Conservation (phyloP, 2,797 vertebrate species). For the Rhynchonycteris naso region DNA sequence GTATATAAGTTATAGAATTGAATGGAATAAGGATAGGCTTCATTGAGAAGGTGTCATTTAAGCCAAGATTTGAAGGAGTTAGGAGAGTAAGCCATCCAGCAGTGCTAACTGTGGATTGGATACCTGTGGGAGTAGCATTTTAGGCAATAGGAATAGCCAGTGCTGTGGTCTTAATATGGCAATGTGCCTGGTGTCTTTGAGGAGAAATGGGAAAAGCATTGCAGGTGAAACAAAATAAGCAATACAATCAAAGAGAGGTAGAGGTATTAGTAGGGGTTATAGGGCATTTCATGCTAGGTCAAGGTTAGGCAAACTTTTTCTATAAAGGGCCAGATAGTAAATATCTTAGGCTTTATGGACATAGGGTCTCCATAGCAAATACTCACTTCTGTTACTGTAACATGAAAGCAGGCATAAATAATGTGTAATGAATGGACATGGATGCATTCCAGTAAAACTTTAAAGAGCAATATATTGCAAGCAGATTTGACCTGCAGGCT, state of each 20-base stretch:
- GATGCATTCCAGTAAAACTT: background rate
- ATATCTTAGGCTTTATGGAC: background rate
- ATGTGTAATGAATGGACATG: background rate
- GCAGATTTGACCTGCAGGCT: background rate
- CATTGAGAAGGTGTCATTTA: background rate
- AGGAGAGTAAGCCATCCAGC: background rate
- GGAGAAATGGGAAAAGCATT: background rate
- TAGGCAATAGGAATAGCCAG: background rate
- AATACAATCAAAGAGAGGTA: background rate
- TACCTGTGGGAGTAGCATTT: background rate
- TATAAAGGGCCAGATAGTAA: background rate
- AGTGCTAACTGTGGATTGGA: too few species aligned
- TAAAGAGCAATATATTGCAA: background rate
- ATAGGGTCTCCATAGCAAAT: background rate
- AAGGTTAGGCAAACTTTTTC: background rate
- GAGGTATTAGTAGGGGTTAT: background rate
- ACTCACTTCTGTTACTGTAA: background rate
- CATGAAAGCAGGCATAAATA: background rate
- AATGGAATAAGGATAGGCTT: background rate
- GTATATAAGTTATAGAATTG: background rate
- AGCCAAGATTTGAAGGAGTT: background rate
- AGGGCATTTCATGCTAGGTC: background rate
- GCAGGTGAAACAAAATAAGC: background rate
- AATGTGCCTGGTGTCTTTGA: background rate
- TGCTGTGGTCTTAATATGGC: background rate